phyloP scores from a whole-genome alignment of 2,888 invertebrate species.

The Volucella inanis region DNA sequence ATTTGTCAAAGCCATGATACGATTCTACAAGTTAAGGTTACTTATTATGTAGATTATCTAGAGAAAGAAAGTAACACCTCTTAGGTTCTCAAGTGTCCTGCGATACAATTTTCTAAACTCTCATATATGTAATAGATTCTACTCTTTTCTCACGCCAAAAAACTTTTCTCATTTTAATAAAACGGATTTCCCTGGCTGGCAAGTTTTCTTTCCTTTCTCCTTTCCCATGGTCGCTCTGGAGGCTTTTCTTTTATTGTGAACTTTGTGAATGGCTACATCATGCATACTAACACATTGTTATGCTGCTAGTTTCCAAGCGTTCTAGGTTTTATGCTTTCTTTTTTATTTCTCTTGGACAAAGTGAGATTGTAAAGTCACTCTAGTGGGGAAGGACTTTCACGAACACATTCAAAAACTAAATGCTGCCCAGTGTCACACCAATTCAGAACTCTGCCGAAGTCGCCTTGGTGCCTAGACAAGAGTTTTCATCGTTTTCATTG shows the following conservation, averaged over 20 bases:
- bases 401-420: too few species aligned
- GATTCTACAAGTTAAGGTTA: constrained; percentile 11
- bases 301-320: constrained; percentile 47
- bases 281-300: constrained; percentile 58
- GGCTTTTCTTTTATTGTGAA: constrained; percentile 9
- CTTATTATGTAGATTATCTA: constrained; percentile 50
- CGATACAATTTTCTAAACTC: constrained; percentile 38
- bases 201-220: constrained; percentile 13
- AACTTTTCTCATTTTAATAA: constrained; percentile 68
- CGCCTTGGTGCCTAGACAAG: neutral
- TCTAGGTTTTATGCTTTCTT: constrained; percentile 27
- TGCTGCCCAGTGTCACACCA: neutral
- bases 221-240: constrained; percentile 11
- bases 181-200: constrained; percentile 46
- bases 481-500: neutral
- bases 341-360: constrained; percentile 2
- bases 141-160: constrained; percentile 57
- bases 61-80: constrained; percentile 41
- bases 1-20: constrained; percentile 39
- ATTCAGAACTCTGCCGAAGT: neutral
- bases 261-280: constrained; percentile 44
- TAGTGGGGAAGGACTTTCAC: too few species aligned
- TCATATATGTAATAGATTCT: constrained; percentile 25
- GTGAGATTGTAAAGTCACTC: too few species aligned
- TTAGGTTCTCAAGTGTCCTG: constrained; percentile 12